phyloP scores from a whole-genome alignment of 2,113 vertebrate species.

The Glaucomys volans region DNA sequence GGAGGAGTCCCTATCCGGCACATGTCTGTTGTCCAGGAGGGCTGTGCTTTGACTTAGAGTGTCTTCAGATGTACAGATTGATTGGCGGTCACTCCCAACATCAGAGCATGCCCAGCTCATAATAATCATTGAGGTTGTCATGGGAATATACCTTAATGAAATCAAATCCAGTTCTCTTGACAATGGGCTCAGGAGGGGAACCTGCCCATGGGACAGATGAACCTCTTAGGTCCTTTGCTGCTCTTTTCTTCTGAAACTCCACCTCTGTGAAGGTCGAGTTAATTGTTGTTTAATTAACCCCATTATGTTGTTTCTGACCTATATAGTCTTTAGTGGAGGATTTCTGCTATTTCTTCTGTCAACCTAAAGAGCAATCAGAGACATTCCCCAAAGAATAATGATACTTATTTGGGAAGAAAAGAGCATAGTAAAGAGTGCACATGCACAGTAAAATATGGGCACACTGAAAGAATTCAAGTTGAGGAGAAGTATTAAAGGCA shows the following conservation, averaged over 20 bases:
- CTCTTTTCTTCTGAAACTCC: no score
- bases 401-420: no score
- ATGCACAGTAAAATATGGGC: no score
- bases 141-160: not conserved
- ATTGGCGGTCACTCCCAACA: not conserved
- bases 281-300: no score
- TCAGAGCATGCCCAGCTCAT: not conserved
- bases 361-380: not conserved
- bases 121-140: not conserved
- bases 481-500: no score
- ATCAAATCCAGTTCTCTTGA: not conserved
- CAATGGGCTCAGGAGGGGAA: not conserved
- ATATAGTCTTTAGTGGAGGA: not conserved
- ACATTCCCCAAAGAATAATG: no score
- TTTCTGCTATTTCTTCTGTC: not conserved
- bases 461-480: no score
- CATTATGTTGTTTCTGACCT: not conserved
- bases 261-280: not conserved
- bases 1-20: not conserved
- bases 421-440: no score
- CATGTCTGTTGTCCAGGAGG: not conserved
- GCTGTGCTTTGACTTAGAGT: not conserved
- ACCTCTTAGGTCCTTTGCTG: not conserved
- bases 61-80: not conserved
- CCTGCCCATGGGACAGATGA: not conserved